A percentile compares a stretch with the other conserved stretches of the same genome.
These are phyloP conservation scores for Drusus annulatus DNA, from an alignment of 1,140 invertebrate genomes.

Conservation along the genomic window DNA sequence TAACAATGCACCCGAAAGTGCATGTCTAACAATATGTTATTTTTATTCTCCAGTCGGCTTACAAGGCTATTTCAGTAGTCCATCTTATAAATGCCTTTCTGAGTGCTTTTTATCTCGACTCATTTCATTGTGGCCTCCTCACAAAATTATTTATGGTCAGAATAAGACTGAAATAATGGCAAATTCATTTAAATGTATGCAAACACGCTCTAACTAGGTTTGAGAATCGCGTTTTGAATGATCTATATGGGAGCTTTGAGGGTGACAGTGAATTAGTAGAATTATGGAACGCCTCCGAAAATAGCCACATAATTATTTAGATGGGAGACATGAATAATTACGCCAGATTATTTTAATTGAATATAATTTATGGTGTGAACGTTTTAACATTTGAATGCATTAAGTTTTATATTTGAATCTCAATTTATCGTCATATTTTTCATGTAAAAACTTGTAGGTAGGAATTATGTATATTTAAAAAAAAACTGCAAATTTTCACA, in stretches of 20 bases:
- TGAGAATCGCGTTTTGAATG: slow-evolving; percentile 12
- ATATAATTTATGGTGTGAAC: no score
- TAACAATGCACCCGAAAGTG: slow-evolving; percentile 53
- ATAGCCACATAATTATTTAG: not conserved
- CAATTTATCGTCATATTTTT: no score
- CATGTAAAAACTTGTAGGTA: no score
- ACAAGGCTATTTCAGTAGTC: slow-evolving; percentile 47
- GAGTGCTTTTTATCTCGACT: slow-evolving; percentile 51
- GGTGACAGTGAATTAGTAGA: slow-evolving; percentile 9
- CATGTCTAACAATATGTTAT: slow-evolving; percentile 56
- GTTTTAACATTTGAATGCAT: no score
- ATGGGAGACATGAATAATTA: no score
- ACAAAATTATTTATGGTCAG: slow-evolving; percentile 32
- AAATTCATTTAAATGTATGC: slow-evolving; percentile 40
- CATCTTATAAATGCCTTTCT: slow-evolving; percentile 56
- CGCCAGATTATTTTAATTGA: no score
- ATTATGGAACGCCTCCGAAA: slow-evolving; percentile 8
- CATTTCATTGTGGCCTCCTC: slow-evolving; percentile 47
- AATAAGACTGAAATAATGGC: slow-evolving; percentile 31
- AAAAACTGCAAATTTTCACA: no score
- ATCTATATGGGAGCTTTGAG: not conserved
- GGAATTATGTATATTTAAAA: no score
- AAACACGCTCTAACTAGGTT: slow-evolving; percentile 18
- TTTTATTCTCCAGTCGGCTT: slow-evolving; percentile 5
- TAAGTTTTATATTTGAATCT: no score